These are phyloP conservation scores for Pachydiplax longipennis DNA, from an alignment of 2,888 invertebrate species.

Conservation along the genomic window DNA sequence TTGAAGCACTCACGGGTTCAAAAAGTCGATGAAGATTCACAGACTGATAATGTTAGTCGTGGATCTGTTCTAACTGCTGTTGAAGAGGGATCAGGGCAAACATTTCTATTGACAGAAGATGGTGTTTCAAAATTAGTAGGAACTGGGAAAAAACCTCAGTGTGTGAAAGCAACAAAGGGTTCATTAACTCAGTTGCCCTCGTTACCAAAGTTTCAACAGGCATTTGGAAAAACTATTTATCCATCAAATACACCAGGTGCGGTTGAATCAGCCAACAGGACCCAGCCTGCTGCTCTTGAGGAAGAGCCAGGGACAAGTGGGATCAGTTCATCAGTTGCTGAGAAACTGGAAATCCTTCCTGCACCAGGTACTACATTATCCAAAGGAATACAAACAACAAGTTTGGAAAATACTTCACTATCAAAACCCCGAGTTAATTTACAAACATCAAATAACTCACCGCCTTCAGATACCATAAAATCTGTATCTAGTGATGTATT, in stretches of 20 bases:
- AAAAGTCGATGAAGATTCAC: constrained; percentile 28
- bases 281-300: background rate
- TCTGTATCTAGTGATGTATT: background rate
- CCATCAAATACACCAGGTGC: constrained; percentile 40
- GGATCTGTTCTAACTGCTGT: background rate
- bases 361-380: constrained; percentile 55
- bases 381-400: constrained; percentile 59
- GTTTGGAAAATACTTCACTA: constrained; percentile 14
- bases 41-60: constrained; percentile 6
- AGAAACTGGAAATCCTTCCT: constrained; percentile 21
- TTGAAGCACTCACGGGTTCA: constrained; percentile 8
- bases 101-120: background rate
- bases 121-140: background rate
- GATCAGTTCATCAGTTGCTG: constrained; percentile 4
- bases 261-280: background rate
- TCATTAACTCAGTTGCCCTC: constrained; percentile 4
- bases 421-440: background rate
- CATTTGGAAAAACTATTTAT: constrained; percentile 76
- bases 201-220: constrained; percentile 80
- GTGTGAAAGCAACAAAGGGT: constrained; percentile 1
- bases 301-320: background rate
- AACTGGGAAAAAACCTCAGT: background rate
- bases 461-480: background rate
- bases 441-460: background rate
- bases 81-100: background rate